Base-by-base conservation (phyloP, 2,797 vertebrate genomes). In the Apogon talboti region DNA sequence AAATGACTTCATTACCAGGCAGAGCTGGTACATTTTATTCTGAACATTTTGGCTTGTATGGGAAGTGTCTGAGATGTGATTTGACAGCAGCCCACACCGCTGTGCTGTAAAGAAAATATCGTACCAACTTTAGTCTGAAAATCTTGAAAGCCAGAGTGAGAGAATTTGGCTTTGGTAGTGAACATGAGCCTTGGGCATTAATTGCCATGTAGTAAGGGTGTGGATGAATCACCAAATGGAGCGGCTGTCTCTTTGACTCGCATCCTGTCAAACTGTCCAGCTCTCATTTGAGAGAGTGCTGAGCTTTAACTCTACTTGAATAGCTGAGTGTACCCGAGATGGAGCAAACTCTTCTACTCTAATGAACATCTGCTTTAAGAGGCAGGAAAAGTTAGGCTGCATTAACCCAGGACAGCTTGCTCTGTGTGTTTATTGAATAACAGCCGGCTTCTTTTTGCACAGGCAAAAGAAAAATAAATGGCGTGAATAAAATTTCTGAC, bases 341-440 rank as follows among this genome's bases (percentile, higher is more conserved):
- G 16, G 52, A 40, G 38, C 7, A 3, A 52, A 53, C 43, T 42
- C 48, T 50, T 49, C 66, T 47, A 18, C 44, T 56, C 57, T 75
- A 49, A 77, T 63, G 40, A 76, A 71, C 77, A 77, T 70, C 80
- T 64, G 67, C 57, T 79, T 54, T 38, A 37, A 69, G 50, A 37
- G 33, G 41, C 44, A 19, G 35, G 19, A 54, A 45, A 49, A 47
- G 55, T 73, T 49, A 13, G 18, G 69, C 60, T 35, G 24, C 30
- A 70, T 71, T 71, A 79, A 79, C 51, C 47, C 7, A 28, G 50
- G 52, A 61, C 58, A 38, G 33, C 61, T 61, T 78, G 71, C 71
- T 62, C 78, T 74, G 45, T 45, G 10, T 70, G 48, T 79, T 86
- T 76, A 60, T 61, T 79, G 43, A 77, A 71, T 47, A 69, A 76